Base-by-base conservation (phyloP, 2,888 invertebrate species). In the Phengaris arion region DNA sequence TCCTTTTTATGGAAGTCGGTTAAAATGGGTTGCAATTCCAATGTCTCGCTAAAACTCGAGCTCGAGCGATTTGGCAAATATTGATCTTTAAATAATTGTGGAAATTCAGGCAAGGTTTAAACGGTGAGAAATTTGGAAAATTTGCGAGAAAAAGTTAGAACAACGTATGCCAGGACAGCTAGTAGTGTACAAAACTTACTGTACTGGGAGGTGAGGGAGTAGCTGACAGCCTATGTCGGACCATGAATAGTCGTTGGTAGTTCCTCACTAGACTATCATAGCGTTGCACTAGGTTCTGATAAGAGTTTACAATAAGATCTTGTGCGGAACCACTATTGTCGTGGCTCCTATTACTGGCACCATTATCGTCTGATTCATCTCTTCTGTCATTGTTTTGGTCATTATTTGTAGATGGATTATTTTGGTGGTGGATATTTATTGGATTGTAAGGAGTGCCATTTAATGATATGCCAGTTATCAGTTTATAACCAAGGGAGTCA, bases 381-480 rank as follows among this genome's bases (percentile, higher is more conserved):
- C 88, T 82, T 59, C 82, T 84, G 76, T 80, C 88, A 81, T 81
- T 86, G 82, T 80, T 86, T 80, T 78, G 89, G 83, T 81, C 88
- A 76, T 83, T 83, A 45, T 83, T 78, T 2, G 85, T 80, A 51
- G 82, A 81, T 79, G 72, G 89, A 81, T 81, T 86, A 81, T 80
- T 86, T 80, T 78, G 89, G 82, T 80, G 88, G 76, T 83, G 45
- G 84, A 77, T 81, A 48, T 82, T 81, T 52, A 80, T 85, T 1
- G 82, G 80, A 9, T 84, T 83, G 6, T 82, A 84, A 2, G 85
- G 77, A 77, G 82, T 86, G 64, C 86, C 81, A 87, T 90, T 89
- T 15, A 93, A 82, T 2, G 96, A 96, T 83, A 98, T 97, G 13
- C 97, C 98, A 2, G 98, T 98, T 83, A 97, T 97, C 68, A 98